Percentiles rank a stretch among this genome's conserved stretches.
phyloP scores from a whole-genome alignment of 2,797 vertebrate species.

The Sebastes aleutianus region DNA sequence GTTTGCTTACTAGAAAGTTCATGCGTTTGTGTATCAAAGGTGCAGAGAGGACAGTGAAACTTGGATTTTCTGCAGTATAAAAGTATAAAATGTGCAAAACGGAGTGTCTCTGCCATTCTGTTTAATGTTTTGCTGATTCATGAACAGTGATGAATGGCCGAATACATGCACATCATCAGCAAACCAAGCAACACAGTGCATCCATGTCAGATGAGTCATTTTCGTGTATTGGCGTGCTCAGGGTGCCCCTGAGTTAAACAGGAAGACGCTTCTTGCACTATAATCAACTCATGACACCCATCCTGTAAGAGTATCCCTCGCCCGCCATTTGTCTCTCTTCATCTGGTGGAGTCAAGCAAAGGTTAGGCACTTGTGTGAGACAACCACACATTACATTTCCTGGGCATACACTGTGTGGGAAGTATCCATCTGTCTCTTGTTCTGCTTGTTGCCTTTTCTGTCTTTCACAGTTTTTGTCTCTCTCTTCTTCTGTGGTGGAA shows the following conservation, averaged over 20 bases:
- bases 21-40: not conserved
- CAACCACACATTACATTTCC: conserved; percentile 40
- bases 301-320: conserved; percentile 6
- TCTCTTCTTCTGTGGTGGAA: conserved; percentile 16
- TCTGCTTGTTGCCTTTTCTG: not conserved
- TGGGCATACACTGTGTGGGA: conserved; percentile 38
- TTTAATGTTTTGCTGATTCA: not conserved
- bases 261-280: not conserved
- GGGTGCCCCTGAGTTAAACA: conserved; percentile 1
- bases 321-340: conserved; percentile 28
- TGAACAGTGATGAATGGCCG: conserved; percentile 7
- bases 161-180: not conserved
- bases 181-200: not conserved
- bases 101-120: not conserved
- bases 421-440: conserved; percentile 39
- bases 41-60: not conserved
- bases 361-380: conserved; percentile 21
- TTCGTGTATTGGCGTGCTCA: not conserved
- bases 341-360: conserved; percentile 30
- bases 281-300: conserved; percentile 5
- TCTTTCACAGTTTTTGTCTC: conserved; percentile 4
- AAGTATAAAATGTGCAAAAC: not conserved
- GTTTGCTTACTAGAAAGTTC: too few relatives aligned
- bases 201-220: conserved; percentile 4
- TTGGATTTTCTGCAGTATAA: not conserved